Conservation (phyloP, 2,797 vertebrate species). For the Pipistrellus kuhlii region DNA sequence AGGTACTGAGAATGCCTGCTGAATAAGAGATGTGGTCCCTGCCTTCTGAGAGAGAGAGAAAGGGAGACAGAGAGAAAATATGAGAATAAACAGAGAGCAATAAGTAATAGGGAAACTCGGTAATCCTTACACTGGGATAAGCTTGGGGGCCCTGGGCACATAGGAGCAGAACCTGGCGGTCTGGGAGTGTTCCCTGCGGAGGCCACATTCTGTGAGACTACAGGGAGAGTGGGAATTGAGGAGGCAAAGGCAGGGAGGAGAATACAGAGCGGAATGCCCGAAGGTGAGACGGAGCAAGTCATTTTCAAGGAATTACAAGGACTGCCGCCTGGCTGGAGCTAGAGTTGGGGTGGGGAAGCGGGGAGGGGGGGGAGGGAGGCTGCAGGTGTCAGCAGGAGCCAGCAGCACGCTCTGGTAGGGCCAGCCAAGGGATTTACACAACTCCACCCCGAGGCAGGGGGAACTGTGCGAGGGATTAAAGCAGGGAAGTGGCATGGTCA, state of each 20-base stretch:
- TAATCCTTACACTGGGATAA: neutral
- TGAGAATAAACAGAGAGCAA: neutral
- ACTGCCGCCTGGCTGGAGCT: neutral
- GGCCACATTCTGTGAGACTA: neutral
- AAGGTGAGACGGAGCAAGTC: neutral
- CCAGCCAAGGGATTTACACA: neutral
- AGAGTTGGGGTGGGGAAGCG: too few relatives aligned
- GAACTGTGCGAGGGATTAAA: neutral
- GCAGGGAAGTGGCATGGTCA: neutral
- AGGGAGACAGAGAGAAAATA: neutral
- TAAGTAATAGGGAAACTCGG: neutral
- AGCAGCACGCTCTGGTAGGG: neutral
- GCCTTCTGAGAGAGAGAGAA: neutral
- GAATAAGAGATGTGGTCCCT: neutral
- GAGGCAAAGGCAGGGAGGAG: neutral
- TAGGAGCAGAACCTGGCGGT: neutral
- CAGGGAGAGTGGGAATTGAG: neutral
- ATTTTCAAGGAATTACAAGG: neutral
- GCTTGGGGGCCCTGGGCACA: neutral
- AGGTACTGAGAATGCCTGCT: neutral
- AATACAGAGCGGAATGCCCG: neutral
- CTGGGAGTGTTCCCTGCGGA: neutral
- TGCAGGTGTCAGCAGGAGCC: neutral
- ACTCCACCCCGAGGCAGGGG: neutral
- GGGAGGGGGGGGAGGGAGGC: fast-evolving